phyloP scores from a whole-genome alignment of 2,888 invertebrate genomes.

The Leucophenga montana region DNA sequence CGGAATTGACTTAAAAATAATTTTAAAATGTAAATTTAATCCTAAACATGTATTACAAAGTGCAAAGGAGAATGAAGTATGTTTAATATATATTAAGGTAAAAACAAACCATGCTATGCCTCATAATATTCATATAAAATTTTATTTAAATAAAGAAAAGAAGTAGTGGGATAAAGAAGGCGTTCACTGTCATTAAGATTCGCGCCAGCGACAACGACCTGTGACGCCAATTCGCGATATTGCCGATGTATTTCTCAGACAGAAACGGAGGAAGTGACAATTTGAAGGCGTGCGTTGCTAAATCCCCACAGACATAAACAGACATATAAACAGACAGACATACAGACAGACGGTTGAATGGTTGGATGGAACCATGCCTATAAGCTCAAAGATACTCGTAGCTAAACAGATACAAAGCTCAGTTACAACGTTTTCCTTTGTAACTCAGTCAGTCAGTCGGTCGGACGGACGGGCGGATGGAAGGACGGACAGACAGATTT shows the following conservation, averaged over 20 bases:
- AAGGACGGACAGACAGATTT: conserved; percentile 47
- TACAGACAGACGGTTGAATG: background rate
- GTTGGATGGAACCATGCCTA: background rate
- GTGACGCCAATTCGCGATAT: conserved; percentile 34
- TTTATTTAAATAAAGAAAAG: too few relatives aligned
- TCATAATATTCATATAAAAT: too few relatives aligned
- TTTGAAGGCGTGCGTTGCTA: background rate
- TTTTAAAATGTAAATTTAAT: too few relatives aligned
- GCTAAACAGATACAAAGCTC: background rate
- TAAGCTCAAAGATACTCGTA: background rate
- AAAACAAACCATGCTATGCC: too few relatives aligned
- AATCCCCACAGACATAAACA: background rate
- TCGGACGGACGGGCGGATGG: background rate
- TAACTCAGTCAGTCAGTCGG: conserved; percentile 10
- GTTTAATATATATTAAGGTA: too few relatives aligned
- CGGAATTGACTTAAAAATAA: too few relatives aligned
- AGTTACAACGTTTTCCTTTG: too few relatives aligned
- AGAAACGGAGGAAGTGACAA: conserved; percentile 1
- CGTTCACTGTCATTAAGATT: conserved; percentile 63
- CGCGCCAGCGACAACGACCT: conserved; percentile 46
- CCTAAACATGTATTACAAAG: too few relatives aligned
- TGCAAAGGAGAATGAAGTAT: too few relatives aligned
- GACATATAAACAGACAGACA: background rate
- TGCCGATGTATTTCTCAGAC: background rate
- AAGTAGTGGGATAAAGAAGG: conserved; percentile 50